Evolutionary conservation across 2,888 invertebrate genomes (phyloP).

Genomic region (Synergus japonicus): DNA sequence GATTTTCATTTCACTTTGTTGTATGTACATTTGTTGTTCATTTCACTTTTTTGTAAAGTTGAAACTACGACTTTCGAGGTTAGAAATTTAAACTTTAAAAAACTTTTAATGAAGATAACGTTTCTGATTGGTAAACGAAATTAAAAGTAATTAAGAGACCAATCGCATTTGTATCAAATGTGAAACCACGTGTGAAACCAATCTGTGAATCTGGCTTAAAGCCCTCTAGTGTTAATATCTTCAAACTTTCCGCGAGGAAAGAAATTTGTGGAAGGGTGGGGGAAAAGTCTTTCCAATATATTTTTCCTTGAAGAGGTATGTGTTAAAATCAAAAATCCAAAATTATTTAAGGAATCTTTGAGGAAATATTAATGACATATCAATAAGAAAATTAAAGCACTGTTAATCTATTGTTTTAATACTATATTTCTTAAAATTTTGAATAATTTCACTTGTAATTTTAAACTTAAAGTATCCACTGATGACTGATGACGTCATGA

Average conservation of each 20-base stretch:
- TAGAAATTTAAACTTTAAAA: neutral
- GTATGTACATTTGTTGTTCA: neutral
- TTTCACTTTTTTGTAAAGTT: neutral
- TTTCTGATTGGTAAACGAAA: neutral
- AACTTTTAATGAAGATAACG: neutral
- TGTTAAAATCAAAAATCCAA: conserved; percentile 4
- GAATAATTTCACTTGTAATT: neutral
- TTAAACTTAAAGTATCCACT: neutral
- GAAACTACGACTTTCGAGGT: neutral
- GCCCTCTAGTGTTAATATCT: neutral
- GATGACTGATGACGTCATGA: neutral
- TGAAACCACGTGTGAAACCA: neutral
- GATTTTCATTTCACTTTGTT: neutral
- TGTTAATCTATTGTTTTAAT: neutral
- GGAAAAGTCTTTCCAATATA: conserved; percentile 21
- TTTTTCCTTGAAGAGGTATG: conserved; percentile 17
- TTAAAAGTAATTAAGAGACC: neutral
- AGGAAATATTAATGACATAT: neutral
- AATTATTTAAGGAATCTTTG: conserved; percentile 13
- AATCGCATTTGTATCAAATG: neutral
- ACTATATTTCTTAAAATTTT: neutral
- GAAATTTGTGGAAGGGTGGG: neutral
- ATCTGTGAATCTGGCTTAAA: neutral
- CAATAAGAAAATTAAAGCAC: neutral
- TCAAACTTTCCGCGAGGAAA: neutral